Evolutionary conservation across 2,113 vertebrate species (phyloP).

Genomic region (Puma concolor): DNA sequence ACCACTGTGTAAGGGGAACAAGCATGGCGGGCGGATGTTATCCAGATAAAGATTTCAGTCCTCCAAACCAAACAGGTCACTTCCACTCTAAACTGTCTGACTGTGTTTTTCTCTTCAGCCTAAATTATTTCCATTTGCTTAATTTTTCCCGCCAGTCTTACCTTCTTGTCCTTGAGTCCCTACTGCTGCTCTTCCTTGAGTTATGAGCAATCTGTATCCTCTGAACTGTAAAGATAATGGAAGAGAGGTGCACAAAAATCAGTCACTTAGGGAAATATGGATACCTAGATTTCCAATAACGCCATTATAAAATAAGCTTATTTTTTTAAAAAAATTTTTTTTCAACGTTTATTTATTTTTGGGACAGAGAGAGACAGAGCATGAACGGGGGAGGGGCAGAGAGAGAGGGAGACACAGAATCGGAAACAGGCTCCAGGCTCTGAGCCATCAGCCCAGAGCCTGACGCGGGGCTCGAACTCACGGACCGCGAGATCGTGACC

Average conservation of each 20-base stretch:
- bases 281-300: not conserved
- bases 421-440: no score
- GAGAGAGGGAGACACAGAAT: no score
- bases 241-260: not conserved
- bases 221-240: not conserved
- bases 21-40: no score
- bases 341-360: no score
- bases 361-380: no score
- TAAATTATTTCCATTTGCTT: not conserved
- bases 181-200: not conserved
- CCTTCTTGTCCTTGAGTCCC: not conserved
- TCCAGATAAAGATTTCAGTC: not conserved
- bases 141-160: not conserved
- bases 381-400: no score
- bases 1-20: no score
- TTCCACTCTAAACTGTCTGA: not conserved
- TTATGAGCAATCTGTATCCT: not conserved
- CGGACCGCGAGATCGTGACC: no score
- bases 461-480: no score
- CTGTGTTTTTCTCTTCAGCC: not conserved
- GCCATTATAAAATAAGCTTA: not conserved
- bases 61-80: not conserved
- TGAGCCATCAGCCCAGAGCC: no score
- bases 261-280: not conserved
- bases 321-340: no score